phyloP scores from a whole-genome alignment of 2,113 vertebrate genomes.

The Struthidea cinerea region DNA sequence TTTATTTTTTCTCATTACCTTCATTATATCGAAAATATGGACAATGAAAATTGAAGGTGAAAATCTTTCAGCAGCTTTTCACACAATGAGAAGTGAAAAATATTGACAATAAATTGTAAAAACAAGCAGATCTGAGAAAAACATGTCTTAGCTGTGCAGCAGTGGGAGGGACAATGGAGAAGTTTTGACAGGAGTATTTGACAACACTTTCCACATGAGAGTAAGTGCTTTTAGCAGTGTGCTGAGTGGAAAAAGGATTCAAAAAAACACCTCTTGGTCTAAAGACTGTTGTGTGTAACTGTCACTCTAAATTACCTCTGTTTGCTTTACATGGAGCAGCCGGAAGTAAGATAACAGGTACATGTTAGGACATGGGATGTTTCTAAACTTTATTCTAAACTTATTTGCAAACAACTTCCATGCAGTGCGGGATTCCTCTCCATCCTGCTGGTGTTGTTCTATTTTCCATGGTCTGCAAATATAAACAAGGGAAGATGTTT shows the following conservation, averaged over 20 bases:
- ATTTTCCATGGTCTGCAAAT: neutral
- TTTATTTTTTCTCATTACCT: neutral
- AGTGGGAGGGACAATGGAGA: neutral
- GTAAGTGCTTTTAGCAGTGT: neutral
- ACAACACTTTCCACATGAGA: neutral
- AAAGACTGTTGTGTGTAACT: neutral
- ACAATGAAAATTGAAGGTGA: neutral
- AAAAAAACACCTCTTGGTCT: neutral
- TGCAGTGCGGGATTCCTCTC: neutral
- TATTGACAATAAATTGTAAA: neutral
- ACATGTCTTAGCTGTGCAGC: neutral
- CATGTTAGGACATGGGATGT: neutral
- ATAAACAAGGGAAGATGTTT: neutral
- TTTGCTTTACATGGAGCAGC: neutral
- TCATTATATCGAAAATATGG: neutral
- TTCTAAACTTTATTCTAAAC: neutral
- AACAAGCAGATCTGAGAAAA: neutral
- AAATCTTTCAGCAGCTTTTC: neutral
- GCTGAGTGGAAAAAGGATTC: neutral
- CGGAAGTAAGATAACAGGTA: neutral
- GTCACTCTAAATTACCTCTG: neutral
- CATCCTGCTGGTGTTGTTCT: neutral
- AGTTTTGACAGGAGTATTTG: neutral
- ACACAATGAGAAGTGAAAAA: neutral
- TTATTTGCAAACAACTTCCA: neutral